Percentiles rank a stretch among this genome's conserved stretches.
These are phyloP conservation scores for Brachionus koreanus DNA, from an alignment of 1,140 invertebrate genomes.

Conservation along the genomic window DNA sequence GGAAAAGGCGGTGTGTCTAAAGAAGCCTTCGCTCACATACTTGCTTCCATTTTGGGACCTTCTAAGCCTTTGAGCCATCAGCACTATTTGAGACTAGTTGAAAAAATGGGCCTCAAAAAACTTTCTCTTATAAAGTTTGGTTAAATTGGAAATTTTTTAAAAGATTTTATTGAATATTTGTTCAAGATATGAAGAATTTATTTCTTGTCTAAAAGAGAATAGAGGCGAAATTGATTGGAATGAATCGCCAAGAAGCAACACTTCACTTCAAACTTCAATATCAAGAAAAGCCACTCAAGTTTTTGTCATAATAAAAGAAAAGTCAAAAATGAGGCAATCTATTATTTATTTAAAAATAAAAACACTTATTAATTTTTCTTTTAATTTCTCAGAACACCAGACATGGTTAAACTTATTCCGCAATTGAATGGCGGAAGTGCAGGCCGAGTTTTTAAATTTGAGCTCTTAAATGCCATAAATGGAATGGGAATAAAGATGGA, in stretches of 20 bases:
- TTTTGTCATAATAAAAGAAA: conserved; percentile 54
- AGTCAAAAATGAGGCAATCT: conserved; percentile 48
- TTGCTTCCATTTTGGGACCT: conserved; percentile 41
- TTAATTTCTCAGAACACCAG: conserved; percentile 49
- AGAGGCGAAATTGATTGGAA: background rate
- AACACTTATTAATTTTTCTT: background rate
- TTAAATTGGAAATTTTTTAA: background rate
- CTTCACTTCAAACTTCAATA: conserved; percentile 46
- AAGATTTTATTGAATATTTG: background rate
- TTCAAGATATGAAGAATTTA: conserved; percentile 26
- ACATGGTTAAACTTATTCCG: conserved; percentile 54
- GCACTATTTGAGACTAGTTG: conserved; percentile 13
- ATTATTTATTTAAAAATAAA: background rate
- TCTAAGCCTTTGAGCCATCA: conserved; percentile 11
- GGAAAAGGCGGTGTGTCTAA: conserved; percentile 56
- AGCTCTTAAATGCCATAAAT: conserved; percentile 54
- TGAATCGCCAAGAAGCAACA: background rate
- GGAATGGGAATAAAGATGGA: conserved; percentile 54
- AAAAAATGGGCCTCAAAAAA: conserved; percentile 27
- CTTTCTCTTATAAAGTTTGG: background rate
- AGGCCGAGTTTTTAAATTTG: conserved; percentile 52
- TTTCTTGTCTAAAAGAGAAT: background rate
- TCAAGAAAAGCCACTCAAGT: conserved; percentile 53
- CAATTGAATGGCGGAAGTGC: conserved; percentile 54
- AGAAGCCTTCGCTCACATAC: conserved; percentile 47